Conservation (phyloP, 2,888 invertebrate species). For the Hylaea fasciaria region DNA sequence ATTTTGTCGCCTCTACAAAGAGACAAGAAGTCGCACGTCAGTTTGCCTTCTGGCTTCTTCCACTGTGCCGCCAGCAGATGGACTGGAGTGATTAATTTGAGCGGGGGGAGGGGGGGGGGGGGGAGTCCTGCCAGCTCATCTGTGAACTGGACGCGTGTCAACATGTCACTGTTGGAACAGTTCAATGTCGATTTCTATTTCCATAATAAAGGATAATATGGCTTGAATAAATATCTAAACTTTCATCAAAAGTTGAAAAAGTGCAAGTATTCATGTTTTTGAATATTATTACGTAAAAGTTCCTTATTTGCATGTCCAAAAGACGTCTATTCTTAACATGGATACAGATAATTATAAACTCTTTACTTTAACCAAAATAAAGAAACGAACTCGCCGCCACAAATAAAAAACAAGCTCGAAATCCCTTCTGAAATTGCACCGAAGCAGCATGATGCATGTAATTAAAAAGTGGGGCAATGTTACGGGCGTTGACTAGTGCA, state of each 20-base stretch:
- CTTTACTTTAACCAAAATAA: slow-evolving; percentile 17
- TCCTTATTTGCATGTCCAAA: too few species aligned
- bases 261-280: too few species aligned
- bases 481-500: slow-evolving; percentile 48
- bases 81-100: slow-evolving; percentile 29
- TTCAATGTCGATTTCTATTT: slow-evolving; percentile 14
- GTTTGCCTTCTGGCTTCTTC: background rate
- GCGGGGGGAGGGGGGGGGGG: slow-evolving; percentile 28
- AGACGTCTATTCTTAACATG: too few species aligned
- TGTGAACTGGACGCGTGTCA: slow-evolving; percentile 41
- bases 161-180: slow-evolving; percentile 25
- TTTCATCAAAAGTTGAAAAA: too few species aligned
- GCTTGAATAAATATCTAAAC: too few species aligned
- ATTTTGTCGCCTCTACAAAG: too few species aligned
- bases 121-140: slow-evolving; percentile 32
- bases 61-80: background rate
- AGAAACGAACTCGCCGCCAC: slow-evolving; percentile 1
- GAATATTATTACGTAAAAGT: too few species aligned
- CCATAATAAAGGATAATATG: too few species aligned
- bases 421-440: slow-evolving; percentile 74
- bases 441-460: slow-evolving; percentile 73
- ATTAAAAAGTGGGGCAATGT: slow-evolving; percentile 77
- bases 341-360: background rate
- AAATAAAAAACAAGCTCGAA: slow-evolving; percentile 52
- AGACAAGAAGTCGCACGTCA: background rate